phyloP scores from a whole-genome alignment of 2,113 vertebrate genomes.

The Pygoscelis adeliae region DNA sequence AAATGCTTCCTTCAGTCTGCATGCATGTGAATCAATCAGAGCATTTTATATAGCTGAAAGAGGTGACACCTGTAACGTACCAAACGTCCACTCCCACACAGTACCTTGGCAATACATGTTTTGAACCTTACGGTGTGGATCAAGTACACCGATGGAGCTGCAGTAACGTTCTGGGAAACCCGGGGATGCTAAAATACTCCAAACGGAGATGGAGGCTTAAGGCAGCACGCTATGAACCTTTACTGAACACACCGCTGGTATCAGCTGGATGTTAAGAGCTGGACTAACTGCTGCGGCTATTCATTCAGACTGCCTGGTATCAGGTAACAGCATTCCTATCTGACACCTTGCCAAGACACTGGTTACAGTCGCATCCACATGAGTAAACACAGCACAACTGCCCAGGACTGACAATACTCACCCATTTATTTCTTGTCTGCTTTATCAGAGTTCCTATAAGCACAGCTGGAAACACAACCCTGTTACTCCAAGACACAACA shows the following conservation, averaged over 20 bases:
- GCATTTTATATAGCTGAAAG: neutral
- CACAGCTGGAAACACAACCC: neutral
- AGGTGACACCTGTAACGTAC: neutral
- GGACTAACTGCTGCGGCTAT: neutral
- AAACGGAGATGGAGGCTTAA: fast-evolving
- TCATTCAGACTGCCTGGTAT: neutral
- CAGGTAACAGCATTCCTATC: neutral
- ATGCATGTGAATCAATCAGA: neutral
- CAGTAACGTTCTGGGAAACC: neutral
- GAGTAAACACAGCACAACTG: neutral
- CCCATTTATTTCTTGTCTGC: neutral
- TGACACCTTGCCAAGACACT: neutral
- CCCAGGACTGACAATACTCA: neutral
- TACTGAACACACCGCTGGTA: neutral
- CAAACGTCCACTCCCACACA: fast-evolving
- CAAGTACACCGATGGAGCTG: neutral
- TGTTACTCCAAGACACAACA: neutral
- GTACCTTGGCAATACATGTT: fast-evolving
- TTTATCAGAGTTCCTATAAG: neutral
- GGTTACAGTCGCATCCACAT: neutral
- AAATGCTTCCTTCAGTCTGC: neutral
- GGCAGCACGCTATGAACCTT: neutral
- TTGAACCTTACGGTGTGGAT: neutral
- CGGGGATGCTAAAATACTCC: neutral
- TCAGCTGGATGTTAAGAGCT: neutral